These are phyloP conservation scores for Pseudorasbora parva DNA, from an alignment of 2,113 vertebrate species.

Conservation along the genomic window DNA sequence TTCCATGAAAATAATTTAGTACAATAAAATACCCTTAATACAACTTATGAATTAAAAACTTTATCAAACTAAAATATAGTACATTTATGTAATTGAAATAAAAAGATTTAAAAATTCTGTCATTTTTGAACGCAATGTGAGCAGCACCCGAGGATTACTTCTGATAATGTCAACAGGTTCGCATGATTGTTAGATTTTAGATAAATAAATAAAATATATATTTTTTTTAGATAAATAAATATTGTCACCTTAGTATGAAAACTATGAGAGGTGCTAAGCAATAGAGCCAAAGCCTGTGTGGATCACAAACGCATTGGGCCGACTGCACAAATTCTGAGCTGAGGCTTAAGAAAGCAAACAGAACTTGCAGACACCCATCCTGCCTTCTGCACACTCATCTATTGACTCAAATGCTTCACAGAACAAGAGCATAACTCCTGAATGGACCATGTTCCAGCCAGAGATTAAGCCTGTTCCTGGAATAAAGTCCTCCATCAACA, in stretches of 20 bases:
- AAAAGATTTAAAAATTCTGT: too few species aligned
- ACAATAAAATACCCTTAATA: too few species aligned
- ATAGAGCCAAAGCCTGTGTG: background rate
- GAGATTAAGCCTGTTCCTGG: constrained; percentile 20
- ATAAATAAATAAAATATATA: too few species aligned
- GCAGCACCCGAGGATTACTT: too few species aligned
- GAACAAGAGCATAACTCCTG: background rate
- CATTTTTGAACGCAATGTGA: too few species aligned
- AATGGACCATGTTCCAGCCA: constrained; percentile 2
- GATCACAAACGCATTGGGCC: background rate
- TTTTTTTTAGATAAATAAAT: too few species aligned
- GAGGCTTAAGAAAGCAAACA: constrained; percentile 16
- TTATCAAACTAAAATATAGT: too few species aligned
- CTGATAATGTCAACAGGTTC: too few species aligned
- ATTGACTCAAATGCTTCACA: constrained; percentile 24
- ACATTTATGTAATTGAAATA: too few species aligned
- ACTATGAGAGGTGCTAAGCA: background rate
- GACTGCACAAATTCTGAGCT: background rate
- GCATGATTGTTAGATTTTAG: background rate
- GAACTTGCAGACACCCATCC: background rate
- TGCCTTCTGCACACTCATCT: background rate
- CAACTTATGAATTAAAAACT: too few species aligned
- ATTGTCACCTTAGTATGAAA: background rate
- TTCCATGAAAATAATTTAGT: too few species aligned
- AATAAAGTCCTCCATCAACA: constrained; percentile 32